Percentiles rank a stretch among this genome's conserved stretches.
Conservation (phyloP, 2,888 invertebrate genomes). For the Drosophila prostipennis region DNA sequence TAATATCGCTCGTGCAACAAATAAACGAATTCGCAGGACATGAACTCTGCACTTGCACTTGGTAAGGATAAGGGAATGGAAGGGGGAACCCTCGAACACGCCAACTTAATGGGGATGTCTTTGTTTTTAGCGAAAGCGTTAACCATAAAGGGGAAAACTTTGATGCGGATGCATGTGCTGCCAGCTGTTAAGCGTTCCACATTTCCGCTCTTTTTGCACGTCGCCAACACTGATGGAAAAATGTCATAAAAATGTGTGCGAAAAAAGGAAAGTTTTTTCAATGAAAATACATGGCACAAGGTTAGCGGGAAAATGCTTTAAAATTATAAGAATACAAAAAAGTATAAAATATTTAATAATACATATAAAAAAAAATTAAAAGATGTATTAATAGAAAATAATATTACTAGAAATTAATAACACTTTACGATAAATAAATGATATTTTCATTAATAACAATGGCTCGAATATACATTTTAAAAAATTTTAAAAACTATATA, state of each 20-base stretch:
- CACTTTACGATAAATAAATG: no score
- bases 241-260: background rate
- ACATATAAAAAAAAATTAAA: no score
- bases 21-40: constrained; percentile 42
- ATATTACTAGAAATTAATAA: no score
- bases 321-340: no score
- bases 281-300: no score
- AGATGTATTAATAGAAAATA: no score
- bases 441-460: no score
- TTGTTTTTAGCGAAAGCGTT: constrained; percentile 39
- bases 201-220: constrained; percentile 21
- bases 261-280: background rate
- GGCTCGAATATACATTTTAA: no score
- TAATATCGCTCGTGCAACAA: constrained; percentile 43
- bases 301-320: no score
- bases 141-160: constrained; percentile 45
- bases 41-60: constrained; percentile 54
- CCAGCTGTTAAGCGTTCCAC: constrained; percentile 46
- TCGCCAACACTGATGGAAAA: constrained; percentile 12
- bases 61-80: background rate
- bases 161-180: constrained; percentile 47
- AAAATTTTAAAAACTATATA: no score
- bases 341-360: no score
- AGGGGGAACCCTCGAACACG: constrained; percentile 24
- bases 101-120: constrained; percentile 34